Evolutionary conservation across 1,140 invertebrate genomes (phyloP).

Genomic region (Drosophila jambulina): DNA sequence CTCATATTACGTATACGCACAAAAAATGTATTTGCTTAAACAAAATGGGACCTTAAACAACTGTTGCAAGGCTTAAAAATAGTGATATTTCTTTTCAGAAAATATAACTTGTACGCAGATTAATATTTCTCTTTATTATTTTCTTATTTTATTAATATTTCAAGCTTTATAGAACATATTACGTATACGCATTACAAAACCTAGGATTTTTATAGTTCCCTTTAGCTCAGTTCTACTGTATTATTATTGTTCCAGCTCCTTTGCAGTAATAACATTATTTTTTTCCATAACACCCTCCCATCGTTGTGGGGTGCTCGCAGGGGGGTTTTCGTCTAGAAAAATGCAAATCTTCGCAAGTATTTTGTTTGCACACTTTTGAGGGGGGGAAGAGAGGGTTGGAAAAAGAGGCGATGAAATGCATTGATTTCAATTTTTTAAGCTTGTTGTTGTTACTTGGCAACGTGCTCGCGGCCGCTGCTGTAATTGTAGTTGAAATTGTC

Average conservation of each 20-base stretch:
- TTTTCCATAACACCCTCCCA: conserved; percentile 33
- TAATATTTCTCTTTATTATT: no score
- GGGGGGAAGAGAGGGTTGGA: neutral
- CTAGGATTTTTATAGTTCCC: neutral
- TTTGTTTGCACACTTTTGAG: conserved; percentile 24
- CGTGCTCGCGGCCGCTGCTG: conserved; percentile 42
- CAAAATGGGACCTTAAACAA: neutral
- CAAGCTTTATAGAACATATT: no score
- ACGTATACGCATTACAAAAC: neutral
- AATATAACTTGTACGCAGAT: no score
- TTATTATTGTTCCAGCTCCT: conserved; percentile 19
- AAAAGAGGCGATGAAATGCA: conserved; percentile 28
- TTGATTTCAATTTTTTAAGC: conserved; percentile 46
- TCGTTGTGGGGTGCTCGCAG: conserved; percentile 1
- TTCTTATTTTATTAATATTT: no score
- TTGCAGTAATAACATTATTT: conserved; percentile 32
- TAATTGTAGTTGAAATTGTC: conserved; percentile 42
- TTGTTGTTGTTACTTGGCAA: conserved; percentile 52
- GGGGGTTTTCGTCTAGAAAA: conserved; percentile 25
- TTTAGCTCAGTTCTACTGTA: neutral
- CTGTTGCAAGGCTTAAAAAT: neutral
- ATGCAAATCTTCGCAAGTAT: conserved; percentile 52
- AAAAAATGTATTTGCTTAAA: neutral
- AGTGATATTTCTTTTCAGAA: no score
- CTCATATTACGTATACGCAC: neutral